These are phyloP conservation scores for Vanessa atalanta DNA, from an alignment of 1,140 invertebrate genomes.

Conservation along the genomic window DNA sequence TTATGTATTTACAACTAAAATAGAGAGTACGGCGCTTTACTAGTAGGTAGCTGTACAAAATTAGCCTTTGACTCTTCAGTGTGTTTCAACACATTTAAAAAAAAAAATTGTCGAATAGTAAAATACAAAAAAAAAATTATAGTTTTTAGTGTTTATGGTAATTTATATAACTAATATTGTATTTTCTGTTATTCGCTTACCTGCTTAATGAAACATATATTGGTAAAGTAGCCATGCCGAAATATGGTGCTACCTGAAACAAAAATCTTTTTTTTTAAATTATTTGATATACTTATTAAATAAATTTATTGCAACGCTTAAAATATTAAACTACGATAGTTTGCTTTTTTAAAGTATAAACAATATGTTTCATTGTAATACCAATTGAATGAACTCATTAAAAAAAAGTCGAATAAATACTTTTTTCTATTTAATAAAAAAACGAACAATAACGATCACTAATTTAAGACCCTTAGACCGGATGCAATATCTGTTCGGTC, in stretches of 20 bases:
- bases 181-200: constrained; percentile 40
- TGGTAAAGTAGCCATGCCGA: constrained; percentile 63
- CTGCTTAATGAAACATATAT: constrained; percentile 69
- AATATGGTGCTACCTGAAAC: constrained; percentile 44
- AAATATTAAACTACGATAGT: too few relatives aligned
- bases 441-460: constrained; percentile 3
- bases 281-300: too few relatives aligned
- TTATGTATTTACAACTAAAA: constrained; percentile 19
- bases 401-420: background rate
- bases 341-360: too few relatives aligned
- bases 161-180: background rate
- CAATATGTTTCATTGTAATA: too few relatives aligned
- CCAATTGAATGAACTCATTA: background rate
- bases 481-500: constrained; percentile 46
- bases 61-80: background rate
- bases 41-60: background rate
- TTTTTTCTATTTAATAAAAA: background rate
- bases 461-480: constrained; percentile 40
- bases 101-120: too few relatives aligned
- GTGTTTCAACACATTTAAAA: too few relatives aligned
- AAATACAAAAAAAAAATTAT: too few relatives aligned
- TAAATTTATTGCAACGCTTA: too few relatives aligned
- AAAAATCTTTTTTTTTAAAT: background rate
- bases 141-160: too few relatives aligned
- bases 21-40: constrained; percentile 6